Evolutionary conservation across 2,113 vertebrate genomes (phyloP).

Genomic region (Synchiropus splendidus): DNA sequence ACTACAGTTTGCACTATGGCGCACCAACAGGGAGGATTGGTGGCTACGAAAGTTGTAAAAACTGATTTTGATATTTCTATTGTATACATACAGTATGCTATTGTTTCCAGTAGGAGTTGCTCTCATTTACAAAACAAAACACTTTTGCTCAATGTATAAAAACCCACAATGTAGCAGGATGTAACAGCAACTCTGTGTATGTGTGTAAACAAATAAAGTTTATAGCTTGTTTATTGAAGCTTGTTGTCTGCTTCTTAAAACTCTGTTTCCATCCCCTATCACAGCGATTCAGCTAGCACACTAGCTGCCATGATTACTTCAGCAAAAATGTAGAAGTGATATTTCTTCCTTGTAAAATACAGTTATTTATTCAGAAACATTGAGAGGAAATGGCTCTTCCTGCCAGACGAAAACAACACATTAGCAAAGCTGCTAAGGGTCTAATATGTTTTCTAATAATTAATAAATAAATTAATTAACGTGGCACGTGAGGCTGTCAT

Average conservation of each 20-base stretch:
- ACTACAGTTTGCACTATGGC: conserved; percentile 85
- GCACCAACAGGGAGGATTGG: conserved; percentile 82
- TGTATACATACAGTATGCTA: conserved; percentile 76
- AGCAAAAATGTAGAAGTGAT: no score
- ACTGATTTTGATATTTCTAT: conserved; percentile 88
- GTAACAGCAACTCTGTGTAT: conserved; percentile 70
- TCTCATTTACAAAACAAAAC: conserved; percentile 72
- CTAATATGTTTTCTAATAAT: no score
- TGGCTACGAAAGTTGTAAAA: conserved; percentile 89
- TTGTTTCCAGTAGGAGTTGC: conserved; percentile 87
- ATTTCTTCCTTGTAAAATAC: no score
- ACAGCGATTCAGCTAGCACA: no score
- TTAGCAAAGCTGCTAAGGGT: no score
- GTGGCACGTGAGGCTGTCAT: no score
- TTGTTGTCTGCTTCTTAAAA: conserved; percentile 20
- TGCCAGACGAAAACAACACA: no score
- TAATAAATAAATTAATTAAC: no score
- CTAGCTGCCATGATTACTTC: no score
- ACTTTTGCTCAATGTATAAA: conserved; percentile 77
- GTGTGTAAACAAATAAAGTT: conserved; percentile 73
- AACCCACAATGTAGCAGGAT: conserved; percentile 62
- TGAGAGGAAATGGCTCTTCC: no score
- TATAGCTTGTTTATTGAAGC: conserved; percentile 70
- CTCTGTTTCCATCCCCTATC: no score
- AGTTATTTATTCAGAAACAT: no score